Conservation (phyloP, 2,113 vertebrate species). For the Pitta sordida region DNA sequence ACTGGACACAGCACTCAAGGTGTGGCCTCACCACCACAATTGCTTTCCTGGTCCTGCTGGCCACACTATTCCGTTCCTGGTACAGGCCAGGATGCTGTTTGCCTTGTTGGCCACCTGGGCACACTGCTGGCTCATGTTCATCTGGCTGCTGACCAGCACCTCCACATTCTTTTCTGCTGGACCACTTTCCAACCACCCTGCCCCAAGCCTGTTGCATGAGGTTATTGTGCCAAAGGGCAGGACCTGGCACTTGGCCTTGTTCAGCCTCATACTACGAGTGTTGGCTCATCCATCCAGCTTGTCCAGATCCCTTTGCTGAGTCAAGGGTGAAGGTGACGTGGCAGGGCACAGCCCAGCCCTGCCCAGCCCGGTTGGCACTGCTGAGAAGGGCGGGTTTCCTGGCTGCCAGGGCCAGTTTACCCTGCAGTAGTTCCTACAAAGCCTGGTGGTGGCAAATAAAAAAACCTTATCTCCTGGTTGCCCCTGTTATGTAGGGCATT, state of each 20-base stretch:
- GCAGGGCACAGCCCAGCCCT: rapidly evolving
- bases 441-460: neutral
- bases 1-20: neutral
- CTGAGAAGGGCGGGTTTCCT: neutral
- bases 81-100: neutral
- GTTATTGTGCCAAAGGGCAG: neutral
- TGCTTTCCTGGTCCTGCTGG: neutral
- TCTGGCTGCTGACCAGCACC: neutral
- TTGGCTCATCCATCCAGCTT: neutral
- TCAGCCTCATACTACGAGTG: neutral
- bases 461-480: neutral
- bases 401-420: neutral
- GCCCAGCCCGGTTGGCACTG: neutral
- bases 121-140: rapidly evolving
- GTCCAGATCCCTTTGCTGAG: neutral
- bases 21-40: neutral
- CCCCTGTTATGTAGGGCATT: neutral
- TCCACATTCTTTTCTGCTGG: neutral
- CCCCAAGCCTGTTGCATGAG: neutral
- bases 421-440: neutral
- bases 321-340: neutral
- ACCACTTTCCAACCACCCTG: neutral
- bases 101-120: neutral
- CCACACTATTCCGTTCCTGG: neutral
- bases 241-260: neutral